Conservation (phyloP, 2,113 vertebrate genomes). For the Arenaria interpres region DNA sequence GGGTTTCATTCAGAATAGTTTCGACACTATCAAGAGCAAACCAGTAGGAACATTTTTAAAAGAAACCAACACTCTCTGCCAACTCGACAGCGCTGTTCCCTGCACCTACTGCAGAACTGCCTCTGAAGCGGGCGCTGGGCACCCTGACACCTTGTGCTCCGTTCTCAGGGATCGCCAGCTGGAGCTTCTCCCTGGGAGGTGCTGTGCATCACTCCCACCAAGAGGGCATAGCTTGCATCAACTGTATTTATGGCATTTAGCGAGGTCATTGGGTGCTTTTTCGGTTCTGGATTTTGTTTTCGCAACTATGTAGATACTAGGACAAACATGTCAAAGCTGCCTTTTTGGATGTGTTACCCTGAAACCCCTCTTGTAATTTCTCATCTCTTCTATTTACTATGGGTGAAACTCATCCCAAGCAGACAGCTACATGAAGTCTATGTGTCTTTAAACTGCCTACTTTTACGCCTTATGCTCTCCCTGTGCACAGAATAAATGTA, state of each 20-base stretch:
- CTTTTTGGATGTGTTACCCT: background rate
- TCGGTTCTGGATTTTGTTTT: background rate
- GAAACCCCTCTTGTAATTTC: background rate
- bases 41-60: background rate
- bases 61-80: background rate
- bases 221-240: background rate
- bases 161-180: background rate
- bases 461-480: background rate
- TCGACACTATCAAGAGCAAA: background rate
- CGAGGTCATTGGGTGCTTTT: background rate
- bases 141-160: background rate
- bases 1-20: background rate
- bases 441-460: background rate
- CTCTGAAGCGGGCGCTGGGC: background rate
- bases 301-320: background rate
- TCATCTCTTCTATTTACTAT: background rate
- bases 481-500: background rate
- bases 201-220: background rate
- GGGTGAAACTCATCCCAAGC: background rate
- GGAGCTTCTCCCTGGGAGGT: background rate
- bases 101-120: background rate
- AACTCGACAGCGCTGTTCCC: rapidly evolving
- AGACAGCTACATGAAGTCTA: background rate
- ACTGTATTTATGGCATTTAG: background rate
- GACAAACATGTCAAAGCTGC: background rate